These are phyloP conservation scores for Baronia brevicornis DNA, from an alignment of 2,888 invertebrate genomes.

Conservation along the genomic window DNA sequence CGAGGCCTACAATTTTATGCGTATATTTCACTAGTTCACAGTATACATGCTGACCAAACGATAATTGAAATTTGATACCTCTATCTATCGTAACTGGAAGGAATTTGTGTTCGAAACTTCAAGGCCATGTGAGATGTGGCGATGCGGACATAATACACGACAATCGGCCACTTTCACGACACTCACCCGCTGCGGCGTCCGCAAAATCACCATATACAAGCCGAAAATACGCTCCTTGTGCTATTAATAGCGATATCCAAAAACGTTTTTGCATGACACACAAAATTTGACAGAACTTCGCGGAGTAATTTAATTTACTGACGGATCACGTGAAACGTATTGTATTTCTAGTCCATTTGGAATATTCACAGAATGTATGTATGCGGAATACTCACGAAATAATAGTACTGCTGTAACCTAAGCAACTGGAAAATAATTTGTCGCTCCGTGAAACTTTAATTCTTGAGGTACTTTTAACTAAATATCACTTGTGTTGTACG, in stretches of 20 bases:
- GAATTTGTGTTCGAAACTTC: conserved; percentile 28
- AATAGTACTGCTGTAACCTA: conserved; percentile 46
- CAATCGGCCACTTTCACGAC: conserved; percentile 58
- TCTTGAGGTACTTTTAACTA: conserved; percentile 4
- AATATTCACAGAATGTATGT: conserved; percentile 35
- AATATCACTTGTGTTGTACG: conserved; percentile 9
- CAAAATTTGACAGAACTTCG: conserved; percentile 19
- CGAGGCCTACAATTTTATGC: conserved; percentile 2
- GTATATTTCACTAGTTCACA: background rate
- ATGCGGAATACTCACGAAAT: conserved; percentile 60
- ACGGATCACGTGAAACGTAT: conserved; percentile 39
- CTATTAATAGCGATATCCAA: conserved; percentile 61
- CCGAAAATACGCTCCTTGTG: conserved; percentile 58
- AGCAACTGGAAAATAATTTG: conserved; percentile 33
- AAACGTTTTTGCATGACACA: conserved; percentile 52
- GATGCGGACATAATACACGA: conserved; percentile 32
- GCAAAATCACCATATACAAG: conserved; percentile 63
- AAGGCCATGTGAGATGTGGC: conserved; percentile 38
- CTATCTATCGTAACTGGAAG: conserved; percentile 18
- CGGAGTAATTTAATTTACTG: conserved; percentile 41
- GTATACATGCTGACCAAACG: background rate
- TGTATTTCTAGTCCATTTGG: conserved; percentile 42
- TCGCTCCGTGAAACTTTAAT: conserved; percentile 10
- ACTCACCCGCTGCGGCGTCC: conserved; percentile 50
- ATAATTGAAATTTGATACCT: conserved; percentile 29